Evolutionary conservation across 2,888 invertebrate genomes (phyloP), one percentile per base, ranked within the genome.

Genomic region (Galerucella nymphaeae): DNA sequence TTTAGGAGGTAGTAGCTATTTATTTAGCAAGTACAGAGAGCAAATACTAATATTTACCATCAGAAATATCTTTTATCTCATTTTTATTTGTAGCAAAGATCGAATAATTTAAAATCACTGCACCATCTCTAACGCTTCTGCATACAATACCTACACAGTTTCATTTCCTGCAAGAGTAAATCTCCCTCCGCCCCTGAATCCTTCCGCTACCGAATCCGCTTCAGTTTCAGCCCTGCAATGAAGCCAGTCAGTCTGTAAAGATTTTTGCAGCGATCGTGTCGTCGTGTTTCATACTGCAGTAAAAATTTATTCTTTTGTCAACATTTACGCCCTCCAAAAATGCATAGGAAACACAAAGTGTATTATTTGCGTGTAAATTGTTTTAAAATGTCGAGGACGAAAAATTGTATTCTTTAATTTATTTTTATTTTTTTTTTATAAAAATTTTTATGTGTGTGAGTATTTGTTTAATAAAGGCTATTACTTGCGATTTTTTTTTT

Each of bases 161-260:
- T 18, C n/a, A 53, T 16, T 53, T 62, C 42, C 18, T 42, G 9
- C 59, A 10, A 18, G 18, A 11, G 20, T 59, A 10, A 14, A 30
- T 38, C 9, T 42, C 41, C 8, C 53, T 42, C 71, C 66, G 71
- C 59, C 57, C 20, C 23, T 61, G 58, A 50, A 59, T 16, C 57
- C 41, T 65, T 48, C 23, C 45, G 38, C 20, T n/a, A 48, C 58
- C 62, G 64, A 45, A 61, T 45, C 57, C 18, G 38, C 58, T 53
- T 48, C 41, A 20, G 30, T 59, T 38, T 42, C 42, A 18, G 59
- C 18, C 66, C 50, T 61, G 41, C 67, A 67, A 67, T 30, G 70
- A 55, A 71, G 73, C 65, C 71, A 74, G 71, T 73, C 69, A 62
- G 73, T 71, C 65, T 66, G 69, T 68, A 61, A 68, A 62, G 55